Percentiles rank a stretch among this genome's conserved stretches.
Evolutionary conservation across 2,113 vertebrate genomes (phyloP).

Genomic region (Callipepla californica): DNA sequence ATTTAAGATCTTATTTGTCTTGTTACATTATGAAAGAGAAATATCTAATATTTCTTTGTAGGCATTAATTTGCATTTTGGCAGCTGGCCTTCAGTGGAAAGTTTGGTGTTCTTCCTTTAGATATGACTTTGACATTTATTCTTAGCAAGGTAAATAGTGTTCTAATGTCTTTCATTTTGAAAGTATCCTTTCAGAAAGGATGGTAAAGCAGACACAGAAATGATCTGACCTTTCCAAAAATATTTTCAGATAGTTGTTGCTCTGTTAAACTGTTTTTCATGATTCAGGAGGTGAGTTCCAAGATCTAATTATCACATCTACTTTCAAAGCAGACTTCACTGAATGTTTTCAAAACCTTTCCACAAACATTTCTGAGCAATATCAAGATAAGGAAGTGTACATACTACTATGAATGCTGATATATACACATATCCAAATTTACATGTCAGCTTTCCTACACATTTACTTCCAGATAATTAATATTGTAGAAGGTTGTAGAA

Average conservation of each 20-base stretch:
- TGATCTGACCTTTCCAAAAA: conserved; percentile 58
- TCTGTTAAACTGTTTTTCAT: conserved; percentile 16
- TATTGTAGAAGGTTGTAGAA: neutral
- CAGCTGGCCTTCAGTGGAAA: conserved; percentile 57
- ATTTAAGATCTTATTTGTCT: conserved; percentile 27
- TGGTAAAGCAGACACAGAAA: conserved; percentile 23
- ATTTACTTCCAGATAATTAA: neutral
- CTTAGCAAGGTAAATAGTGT: conserved; percentile 69
- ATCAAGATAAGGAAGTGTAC: neutral
- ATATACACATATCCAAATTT: neutral
- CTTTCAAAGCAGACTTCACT: conserved; percentile 9
- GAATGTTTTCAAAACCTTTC: neutral
- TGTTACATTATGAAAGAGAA: conserved; percentile 10
- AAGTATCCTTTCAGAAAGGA: neutral
- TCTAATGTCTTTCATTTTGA: conserved; percentile 51
- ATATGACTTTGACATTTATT: conserved; percentile 73
- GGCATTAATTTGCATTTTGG: conserved; percentile 67
- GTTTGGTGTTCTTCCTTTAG: conserved; percentile 37
- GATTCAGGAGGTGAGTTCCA: conserved; percentile 28
- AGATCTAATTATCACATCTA: conserved; percentile 34
- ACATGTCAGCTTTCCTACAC: fast-evolving
- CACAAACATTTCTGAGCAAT: neutral
- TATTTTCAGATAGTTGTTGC: conserved; percentile 33
- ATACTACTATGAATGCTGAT: neutral
- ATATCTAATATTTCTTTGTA: conserved; percentile 42